These are phyloP conservation scores for Taeniopygia guttata DNA, from an alignment of 2,797 vertebrate genomes.

Conservation along the genomic window DNA sequence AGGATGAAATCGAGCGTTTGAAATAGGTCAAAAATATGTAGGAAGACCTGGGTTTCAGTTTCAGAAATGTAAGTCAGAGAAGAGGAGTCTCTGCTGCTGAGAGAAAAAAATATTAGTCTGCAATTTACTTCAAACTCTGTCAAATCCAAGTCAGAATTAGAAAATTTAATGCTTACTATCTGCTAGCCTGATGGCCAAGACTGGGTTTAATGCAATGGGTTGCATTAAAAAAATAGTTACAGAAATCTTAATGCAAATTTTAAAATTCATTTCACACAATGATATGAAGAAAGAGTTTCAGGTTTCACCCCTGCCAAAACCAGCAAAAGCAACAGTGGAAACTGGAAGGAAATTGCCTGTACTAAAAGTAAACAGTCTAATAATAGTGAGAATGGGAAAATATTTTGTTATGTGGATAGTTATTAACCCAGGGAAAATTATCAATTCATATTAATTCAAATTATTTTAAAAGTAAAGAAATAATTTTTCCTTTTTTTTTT, in stretches of 20 bases:
- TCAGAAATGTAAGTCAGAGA: background rate
- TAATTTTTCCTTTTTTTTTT: background rate
- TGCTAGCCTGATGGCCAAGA: background rate
- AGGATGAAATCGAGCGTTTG: background rate
- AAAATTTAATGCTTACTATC: background rate
- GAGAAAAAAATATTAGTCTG: background rate
- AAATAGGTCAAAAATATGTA: background rate
- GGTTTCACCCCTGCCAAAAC: background rate
- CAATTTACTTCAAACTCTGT: background rate
- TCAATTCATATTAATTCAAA: background rate
- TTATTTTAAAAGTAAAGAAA: background rate
- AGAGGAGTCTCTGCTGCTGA: background rate
- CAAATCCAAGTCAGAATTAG: background rate
- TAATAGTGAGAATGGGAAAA: background rate
- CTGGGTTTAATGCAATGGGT: too few relatives aligned
- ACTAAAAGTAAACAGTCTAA: background rate
- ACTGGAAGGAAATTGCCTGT: background rate
- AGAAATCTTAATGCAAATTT: background rate
- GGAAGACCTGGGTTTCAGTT: background rate
- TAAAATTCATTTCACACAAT: background rate
- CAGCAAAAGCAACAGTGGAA: background rate
- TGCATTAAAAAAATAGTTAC: background rate
- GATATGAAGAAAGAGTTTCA: background rate
- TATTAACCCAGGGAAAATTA: background rate
- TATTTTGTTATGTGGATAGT: background rate